phyloP scores from a whole-genome alignment of 2,888 invertebrate genomes.

The Athetis lepigone region DNA sequence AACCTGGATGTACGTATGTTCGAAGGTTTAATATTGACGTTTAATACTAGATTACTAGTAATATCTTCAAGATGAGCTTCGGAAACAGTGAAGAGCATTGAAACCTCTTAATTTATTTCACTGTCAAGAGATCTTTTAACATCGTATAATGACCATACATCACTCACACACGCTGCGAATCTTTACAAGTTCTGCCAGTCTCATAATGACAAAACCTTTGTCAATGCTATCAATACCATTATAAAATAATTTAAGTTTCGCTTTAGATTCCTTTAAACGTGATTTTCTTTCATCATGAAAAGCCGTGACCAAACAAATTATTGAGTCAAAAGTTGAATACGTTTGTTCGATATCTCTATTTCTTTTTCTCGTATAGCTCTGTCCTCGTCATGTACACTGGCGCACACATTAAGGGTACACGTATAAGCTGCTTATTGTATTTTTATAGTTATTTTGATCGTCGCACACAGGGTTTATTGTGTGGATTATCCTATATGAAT shows the following conservation, averaged over 20 bases:
- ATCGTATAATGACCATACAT: slow-evolving; percentile 9
- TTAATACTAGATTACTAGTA: neutral
- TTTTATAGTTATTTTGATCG: slow-evolving; percentile 91
- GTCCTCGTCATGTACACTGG: slow-evolving; percentile 73
- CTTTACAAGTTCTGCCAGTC: slow-evolving; percentile 22
- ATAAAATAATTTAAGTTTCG: slow-evolving; percentile 55
- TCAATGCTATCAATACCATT: slow-evolving; percentile 36
- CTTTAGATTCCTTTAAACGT: slow-evolving; percentile 45
- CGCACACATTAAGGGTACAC: slow-evolving; percentile 85
- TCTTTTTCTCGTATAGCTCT: slow-evolving; percentile 43
- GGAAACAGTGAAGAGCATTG: neutral
- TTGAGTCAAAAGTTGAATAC: slow-evolving; percentile 75
- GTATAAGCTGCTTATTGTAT: slow-evolving; percentile 89
- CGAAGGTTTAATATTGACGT: too few species aligned
- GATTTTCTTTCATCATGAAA: slow-evolving; percentile 68
- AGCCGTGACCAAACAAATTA: slow-evolving; percentile 77
- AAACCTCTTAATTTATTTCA: neutral
- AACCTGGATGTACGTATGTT: too few species aligned
- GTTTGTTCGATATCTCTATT: slow-evolving; percentile 48
- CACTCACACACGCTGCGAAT: slow-evolving; percentile 15
- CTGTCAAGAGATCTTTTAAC: neutral
- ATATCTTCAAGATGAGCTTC: neutral
- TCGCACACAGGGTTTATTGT: slow-evolving; percentile 82
- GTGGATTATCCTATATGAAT: slow-evolving; percentile 86
- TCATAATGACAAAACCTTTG: slow-evolving; percentile 28